Conservation (phyloP, 1,140 invertebrate genomes). For the Papilio glaucus region DNA sequence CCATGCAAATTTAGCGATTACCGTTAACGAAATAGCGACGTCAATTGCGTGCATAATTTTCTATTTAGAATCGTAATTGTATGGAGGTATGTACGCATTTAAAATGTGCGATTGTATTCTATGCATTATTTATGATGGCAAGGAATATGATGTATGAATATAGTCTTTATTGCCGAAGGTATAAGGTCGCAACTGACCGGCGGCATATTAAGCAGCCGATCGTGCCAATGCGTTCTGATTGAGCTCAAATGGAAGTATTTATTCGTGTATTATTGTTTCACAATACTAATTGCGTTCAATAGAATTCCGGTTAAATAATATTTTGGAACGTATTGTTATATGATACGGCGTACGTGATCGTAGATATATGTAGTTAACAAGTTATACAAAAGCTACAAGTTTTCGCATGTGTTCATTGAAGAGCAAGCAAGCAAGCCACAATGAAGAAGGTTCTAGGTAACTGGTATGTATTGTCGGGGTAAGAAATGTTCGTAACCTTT, state of each 20-base stretch:
- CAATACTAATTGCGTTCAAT: conserved; percentile 18
- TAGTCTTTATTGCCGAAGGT: not conserved
- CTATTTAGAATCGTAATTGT: conserved; percentile 23
- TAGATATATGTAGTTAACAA: too few species aligned
- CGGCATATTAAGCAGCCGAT: not conserved
- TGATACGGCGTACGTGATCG: too few species aligned
- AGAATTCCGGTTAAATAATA: conserved; percentile 4
- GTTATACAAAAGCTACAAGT: too few species aligned
- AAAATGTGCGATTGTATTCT: conserved; percentile 23
- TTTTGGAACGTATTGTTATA: not conserved
- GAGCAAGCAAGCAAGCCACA: too few species aligned
- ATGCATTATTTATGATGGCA: conserved; percentile 28
- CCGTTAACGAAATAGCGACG: conserved; percentile 4
- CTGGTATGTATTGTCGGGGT: too few species aligned
- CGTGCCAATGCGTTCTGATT: conserved; percentile 6
- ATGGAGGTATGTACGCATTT: conserved; percentile 27
- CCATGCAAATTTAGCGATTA: conserved; percentile 21
- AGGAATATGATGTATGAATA: not conserved
- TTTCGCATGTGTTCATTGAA: too few species aligned
- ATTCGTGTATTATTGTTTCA: conserved; percentile 10
- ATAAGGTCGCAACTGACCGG: not conserved
- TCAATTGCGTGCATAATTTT: conserved; percentile 29
- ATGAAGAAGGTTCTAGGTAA: too few species aligned
- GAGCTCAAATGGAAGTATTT: conserved; percentile 3
- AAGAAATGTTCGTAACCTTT: too few species aligned